Conservation (phyloP, 2,888 invertebrate genomes). For the Phlogophora meticulosa region DNA sequence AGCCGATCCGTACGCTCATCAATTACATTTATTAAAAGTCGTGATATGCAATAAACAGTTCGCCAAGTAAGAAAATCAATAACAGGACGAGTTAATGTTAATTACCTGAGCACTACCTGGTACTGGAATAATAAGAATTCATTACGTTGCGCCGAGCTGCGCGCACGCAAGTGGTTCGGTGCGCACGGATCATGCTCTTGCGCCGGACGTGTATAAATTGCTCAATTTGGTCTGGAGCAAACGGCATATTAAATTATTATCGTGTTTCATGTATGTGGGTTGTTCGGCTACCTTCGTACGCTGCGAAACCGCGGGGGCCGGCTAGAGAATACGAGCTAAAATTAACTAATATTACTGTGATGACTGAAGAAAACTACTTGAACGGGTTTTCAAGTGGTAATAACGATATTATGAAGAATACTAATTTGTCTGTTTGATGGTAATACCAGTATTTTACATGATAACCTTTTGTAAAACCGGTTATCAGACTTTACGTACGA, state of each 20-base stretch:
- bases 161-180: constrained; percentile 62
- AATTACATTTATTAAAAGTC: constrained; percentile 43
- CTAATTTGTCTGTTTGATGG: background rate
- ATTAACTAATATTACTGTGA: constrained; percentile 42
- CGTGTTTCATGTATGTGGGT: constrained; percentile 74
- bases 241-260: constrained; percentile 87
- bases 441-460: background rate
- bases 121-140: constrained; percentile 65
- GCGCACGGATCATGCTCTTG: constrained; percentile 67
- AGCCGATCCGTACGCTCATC: constrained; percentile 29
- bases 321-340: constrained; percentile 48
- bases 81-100: constrained; percentile 62
- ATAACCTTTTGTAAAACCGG: too few relatives aligned
- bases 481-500: too few relatives aligned
- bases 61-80: constrained; percentile 59
- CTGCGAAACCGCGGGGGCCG: constrained; percentile 75
- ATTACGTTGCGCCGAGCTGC: constrained; percentile 64
- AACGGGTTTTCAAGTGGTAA: too few relatives aligned
- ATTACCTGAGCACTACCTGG: constrained; percentile 74
- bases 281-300: constrained; percentile 82
- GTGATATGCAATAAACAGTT: constrained; percentile 55
- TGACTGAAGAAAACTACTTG: constrained; percentile 13
- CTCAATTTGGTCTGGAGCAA: constrained; percentile 86
- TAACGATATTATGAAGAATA: background rate
- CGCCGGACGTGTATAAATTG: constrained; percentile 84